Conservation (phyloP, 1,140 invertebrate species). For the Trachymyrmex cornetzi region DNA sequence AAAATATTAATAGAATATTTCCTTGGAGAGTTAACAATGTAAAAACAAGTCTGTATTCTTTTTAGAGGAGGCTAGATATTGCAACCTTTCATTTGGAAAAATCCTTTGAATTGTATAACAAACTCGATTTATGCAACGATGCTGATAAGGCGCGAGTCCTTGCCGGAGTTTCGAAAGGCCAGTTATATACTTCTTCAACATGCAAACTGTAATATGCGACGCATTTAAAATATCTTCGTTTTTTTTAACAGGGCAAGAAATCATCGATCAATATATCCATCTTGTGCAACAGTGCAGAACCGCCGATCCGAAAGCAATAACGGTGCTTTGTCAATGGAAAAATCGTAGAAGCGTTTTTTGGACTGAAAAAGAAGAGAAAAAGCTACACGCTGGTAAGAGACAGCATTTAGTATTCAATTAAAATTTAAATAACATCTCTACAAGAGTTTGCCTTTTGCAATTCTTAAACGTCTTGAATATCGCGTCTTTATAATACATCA, state of each 20-base stretch:
- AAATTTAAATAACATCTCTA: background rate
- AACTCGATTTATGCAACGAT: slow-evolving; percentile 58
- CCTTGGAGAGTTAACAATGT: background rate
- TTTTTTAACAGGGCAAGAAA: slow-evolving; percentile 71
- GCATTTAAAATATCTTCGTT: slow-evolving; percentile 2
- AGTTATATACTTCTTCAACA: background rate
- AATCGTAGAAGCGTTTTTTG: slow-evolving; percentile 74
- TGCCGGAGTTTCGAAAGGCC: slow-evolving; percentile 78
- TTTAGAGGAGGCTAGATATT: slow-evolving; percentile 66
- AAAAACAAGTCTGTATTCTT: background rate
- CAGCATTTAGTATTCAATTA: background rate
- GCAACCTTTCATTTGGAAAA: slow-evolving; percentile 75
- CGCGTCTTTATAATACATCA: background rate
- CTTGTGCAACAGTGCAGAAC: slow-evolving; percentile 66
- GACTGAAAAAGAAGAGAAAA: slow-evolving; percentile 32
- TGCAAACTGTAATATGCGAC: background rate
- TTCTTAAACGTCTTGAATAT: background rate
- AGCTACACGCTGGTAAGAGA: background rate
- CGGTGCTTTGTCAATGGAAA: slow-evolving; percentile 76
- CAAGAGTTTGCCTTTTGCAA: background rate
- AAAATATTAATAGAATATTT: background rate
- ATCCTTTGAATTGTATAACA: slow-evolving; percentile 70
- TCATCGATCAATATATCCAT: slow-evolving; percentile 69
- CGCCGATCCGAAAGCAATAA: slow-evolving; percentile 55
- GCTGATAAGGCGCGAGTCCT: slow-evolving; percentile 76